Conservation (phyloP, 1,140 invertebrate species). For the Drosophila equinoxialis region DNA sequence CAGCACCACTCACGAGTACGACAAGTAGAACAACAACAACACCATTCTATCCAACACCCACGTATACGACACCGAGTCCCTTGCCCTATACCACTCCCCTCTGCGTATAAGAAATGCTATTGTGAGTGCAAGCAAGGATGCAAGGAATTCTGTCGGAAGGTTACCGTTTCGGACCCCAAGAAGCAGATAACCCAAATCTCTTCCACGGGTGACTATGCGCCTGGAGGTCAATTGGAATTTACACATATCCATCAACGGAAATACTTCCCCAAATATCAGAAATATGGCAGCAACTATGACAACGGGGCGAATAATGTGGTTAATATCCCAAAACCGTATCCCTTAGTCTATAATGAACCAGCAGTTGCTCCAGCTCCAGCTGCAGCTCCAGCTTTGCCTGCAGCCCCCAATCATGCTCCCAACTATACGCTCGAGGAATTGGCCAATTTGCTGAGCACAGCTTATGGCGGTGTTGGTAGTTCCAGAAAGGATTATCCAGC, state of each 20-base stretch:
- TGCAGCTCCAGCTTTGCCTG: background rate
- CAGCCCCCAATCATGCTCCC: conserved; percentile 55
- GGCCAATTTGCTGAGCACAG: conserved; percentile 60
- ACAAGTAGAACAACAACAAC: background rate
- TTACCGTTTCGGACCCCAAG: conserved; percentile 44
- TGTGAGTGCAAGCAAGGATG: conserved; percentile 76
- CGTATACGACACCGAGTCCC: background rate
- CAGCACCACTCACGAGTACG: conserved; percentile 14
- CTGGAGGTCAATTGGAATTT: conserved; percentile 63
- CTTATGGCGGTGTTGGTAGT: conserved; percentile 48
- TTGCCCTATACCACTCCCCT: background rate
- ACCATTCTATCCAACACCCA: background rate
- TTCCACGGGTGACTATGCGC: conserved; percentile 55
- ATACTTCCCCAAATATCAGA: conserved; percentile 55
- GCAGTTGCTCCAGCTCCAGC: conserved; percentile 25
- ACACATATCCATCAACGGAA: conserved; percentile 65
- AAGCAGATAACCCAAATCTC: conserved; percentile 72
- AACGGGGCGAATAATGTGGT: conserved; percentile 6
- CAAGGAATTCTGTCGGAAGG: conserved; percentile 80
- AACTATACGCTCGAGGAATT: conserved; percentile 71
- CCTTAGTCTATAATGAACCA: conserved; percentile 44
- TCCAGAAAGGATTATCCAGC: conserved; percentile 48
- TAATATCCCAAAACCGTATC: conserved; percentile 50
- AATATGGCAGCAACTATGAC: conserved; percentile 17
- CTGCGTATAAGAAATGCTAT: conserved; percentile 69